Evolutionary conservation across 2,113 vertebrate genomes (phyloP).

Genomic region (Ursus arctos): DNA sequence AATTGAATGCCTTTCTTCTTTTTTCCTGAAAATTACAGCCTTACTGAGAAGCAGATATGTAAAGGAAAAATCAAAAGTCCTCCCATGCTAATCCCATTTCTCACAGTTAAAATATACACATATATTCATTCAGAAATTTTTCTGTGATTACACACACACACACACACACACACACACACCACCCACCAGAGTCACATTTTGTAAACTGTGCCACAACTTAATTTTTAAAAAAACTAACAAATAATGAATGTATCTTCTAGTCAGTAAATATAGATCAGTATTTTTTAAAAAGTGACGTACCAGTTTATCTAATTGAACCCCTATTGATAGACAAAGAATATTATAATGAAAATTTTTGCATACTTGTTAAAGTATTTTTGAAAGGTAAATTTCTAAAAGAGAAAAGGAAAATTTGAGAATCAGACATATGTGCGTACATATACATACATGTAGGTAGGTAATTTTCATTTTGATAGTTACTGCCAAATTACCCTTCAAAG

Average conservation of each 20-base stretch:
- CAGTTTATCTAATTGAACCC: neutral
- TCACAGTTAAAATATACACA: neutral
- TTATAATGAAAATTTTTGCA: neutral
- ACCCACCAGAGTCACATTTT: neutral
- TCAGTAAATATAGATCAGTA: conserved; percentile 7
- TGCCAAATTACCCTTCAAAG: conserved; percentile 8
- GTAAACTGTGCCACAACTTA: neutral
- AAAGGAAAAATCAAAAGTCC: neutral
- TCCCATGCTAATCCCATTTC: neutral
- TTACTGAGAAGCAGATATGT: neutral
- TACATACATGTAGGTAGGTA: neutral
- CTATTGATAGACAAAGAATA: neutral
- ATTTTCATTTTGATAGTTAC: conserved; percentile 29
- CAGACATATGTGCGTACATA: neutral
- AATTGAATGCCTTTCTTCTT: conserved; percentile 13
- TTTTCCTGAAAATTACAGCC: conserved; percentile 40
- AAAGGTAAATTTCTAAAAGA: conserved; percentile 22
- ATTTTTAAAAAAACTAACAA: neutral
- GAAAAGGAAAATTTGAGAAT: conserved; percentile 30
- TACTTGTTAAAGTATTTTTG: conserved; percentile 54
- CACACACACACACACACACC: neutral
- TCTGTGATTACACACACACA: neutral
- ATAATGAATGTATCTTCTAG: neutral
- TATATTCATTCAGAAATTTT: conserved; percentile 10
- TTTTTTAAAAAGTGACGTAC: neutral